These are phyloP conservation scores for Oryzias melastigma DNA, from an alignment of 2,113 vertebrate species.

Conservation along the genomic window DNA sequence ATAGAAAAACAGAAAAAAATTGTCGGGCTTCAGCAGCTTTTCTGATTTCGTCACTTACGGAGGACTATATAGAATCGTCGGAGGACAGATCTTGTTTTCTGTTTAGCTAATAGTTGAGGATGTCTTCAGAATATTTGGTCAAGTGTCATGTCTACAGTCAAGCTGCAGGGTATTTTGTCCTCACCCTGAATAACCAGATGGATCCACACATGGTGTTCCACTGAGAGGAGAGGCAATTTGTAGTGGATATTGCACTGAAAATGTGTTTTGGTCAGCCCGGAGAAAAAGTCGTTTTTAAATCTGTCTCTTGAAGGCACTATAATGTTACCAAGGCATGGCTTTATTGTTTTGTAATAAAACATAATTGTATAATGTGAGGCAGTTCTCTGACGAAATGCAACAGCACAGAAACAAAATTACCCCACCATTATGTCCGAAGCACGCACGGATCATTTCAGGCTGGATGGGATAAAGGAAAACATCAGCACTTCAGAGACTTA, in stretches of 20 bases:
- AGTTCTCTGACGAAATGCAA: conserved; percentile 51
- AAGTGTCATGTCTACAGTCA: conserved; percentile 15
- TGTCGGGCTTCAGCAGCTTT: conserved; percentile 4
- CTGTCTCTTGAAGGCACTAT: conserved; percentile 15
- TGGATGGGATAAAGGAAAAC: conserved; percentile 46
- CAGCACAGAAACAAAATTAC: conserved; percentile 52
- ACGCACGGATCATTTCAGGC: conserved; percentile 57
- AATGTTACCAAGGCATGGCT: conserved; percentile 28
- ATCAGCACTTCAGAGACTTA: conserved; percentile 30
- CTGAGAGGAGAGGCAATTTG: neutral
- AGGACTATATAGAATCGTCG: neutral
- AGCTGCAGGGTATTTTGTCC: neutral
- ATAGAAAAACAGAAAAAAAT: conserved; percentile 6
- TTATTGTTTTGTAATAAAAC: conserved; percentile 60
- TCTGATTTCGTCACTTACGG: neutral
- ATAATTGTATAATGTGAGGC: conserved; percentile 51
- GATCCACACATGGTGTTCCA: conserved; percentile 3
- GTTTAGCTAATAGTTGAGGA: neutral
- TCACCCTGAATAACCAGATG: conserved; percentile 9
- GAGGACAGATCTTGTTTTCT: neutral
- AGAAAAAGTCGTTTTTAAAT: conserved; percentile 24
- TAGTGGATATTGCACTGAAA: conserved; percentile 14
- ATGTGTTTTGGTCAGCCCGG: conserved; percentile 20
- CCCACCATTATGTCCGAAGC: conserved; percentile 47
- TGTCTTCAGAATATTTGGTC: conserved; percentile 22